A percentile compares a stretch with the other conserved stretches of the same genome.
Evolutionary conservation across 2,113 vertebrate genomes (phyloP).

Genomic region (Pelodiscus sinensis): DNA sequence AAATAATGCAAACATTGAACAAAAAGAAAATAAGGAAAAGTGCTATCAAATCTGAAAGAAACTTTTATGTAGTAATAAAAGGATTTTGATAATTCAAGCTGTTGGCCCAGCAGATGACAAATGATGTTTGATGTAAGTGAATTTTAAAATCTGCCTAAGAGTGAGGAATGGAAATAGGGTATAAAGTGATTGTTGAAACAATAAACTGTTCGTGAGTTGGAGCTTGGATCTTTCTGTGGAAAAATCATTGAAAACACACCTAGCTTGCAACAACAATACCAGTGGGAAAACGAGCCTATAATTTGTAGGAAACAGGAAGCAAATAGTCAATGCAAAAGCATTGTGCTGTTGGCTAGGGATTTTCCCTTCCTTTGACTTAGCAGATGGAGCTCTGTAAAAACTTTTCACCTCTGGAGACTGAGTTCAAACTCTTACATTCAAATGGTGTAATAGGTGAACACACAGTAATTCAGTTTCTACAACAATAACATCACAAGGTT

Average conservation of each 20-base stretch:
- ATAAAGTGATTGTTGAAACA: constrained; percentile 40
- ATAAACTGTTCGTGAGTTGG: constrained; percentile 18
- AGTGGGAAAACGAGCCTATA: constrained; percentile 52
- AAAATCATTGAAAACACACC: constrained; percentile 15
- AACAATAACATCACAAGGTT: not conserved
- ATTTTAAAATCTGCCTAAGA: constrained; percentile 7
- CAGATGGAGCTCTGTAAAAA: constrained; percentile 51
- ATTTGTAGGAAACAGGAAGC: constrained; percentile 57
- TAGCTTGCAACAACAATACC: constrained; percentile 41
- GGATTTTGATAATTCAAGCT: not conserved
- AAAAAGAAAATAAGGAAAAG: not conserved
- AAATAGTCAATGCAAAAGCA: not conserved
- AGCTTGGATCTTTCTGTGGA: constrained; percentile 20
- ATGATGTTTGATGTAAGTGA: not conserved
- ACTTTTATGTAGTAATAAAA: not conserved
- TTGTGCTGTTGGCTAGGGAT: not conserved
- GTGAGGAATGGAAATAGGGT: not conserved
- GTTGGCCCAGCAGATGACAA: not conserved
- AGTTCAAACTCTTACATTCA: not conserved
- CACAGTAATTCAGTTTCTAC: not conserved
- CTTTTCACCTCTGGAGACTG: constrained; percentile 7
- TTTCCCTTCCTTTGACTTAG: constrained; percentile 48
- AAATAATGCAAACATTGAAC: not conserved
- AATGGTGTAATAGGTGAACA: not conserved
- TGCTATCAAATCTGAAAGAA: not conserved